Conservation (phyloP, 2,113 vertebrate genomes). For the Otocyon megalotis region DNA sequence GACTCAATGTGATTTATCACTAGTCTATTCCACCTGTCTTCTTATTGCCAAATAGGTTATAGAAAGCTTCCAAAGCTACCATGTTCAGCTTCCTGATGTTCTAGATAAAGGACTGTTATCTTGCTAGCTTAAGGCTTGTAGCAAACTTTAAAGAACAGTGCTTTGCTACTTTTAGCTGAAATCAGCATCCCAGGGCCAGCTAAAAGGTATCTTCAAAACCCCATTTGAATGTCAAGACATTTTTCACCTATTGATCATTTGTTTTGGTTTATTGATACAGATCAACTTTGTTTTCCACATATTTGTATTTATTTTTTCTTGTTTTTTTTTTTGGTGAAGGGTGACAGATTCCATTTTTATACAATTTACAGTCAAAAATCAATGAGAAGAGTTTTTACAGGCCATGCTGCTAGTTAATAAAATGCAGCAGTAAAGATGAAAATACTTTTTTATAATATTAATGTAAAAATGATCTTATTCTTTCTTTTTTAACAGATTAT, state of each 20-base stretch:
- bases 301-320: not conserved
- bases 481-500: not conserved
- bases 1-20: not conserved
- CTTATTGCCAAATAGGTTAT: not conserved
- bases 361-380: not conserved
- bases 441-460: slow-evolving; percentile 11
- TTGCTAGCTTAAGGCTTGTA: not conserved
- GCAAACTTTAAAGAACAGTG: not conserved
- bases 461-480: not conserved
- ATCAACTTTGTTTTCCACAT: not conserved
- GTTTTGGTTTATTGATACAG: not conserved
- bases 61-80: not conserved
- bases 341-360: not conserved
- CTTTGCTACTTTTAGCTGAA: not conserved
- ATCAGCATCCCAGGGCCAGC: not conserved
- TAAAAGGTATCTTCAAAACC: not conserved
- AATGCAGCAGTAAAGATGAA: not conserved
- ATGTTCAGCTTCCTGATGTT: not conserved
- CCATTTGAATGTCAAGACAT: not conserved
- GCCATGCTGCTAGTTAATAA: not conserved
- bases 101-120: not conserved
- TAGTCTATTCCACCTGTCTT: not conserved
- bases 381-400: not conserved
- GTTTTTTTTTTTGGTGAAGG: not conserved
- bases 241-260: not conserved